Conservation (phyloP, 2,888 invertebrate genomes). For the Cylindroiulus punctatus region DNA sequence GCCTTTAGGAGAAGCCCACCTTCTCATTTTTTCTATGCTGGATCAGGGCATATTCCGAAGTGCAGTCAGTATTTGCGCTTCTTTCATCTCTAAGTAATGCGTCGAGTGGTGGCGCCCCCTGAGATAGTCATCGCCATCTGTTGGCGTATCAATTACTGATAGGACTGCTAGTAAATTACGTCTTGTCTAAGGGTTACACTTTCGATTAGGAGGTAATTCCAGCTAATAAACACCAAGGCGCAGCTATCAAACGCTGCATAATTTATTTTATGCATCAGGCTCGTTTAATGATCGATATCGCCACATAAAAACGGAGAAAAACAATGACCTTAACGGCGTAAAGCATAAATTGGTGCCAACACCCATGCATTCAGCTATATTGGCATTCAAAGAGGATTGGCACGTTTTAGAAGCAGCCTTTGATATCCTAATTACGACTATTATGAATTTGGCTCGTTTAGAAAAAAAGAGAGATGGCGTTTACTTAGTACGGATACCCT, state of each 20-base stretch:
- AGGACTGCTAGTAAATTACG: not conserved
- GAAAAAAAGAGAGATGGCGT: not conserved
- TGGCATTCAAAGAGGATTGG: slow-evolving; percentile 21
- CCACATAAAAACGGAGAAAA: not conserved
- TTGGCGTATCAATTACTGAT: slow-evolving; percentile 9
- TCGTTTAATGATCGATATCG: not conserved
- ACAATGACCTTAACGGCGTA: not conserved
- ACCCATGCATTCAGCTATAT: not conserved
- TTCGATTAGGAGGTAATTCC: not conserved
- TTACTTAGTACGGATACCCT: not conserved
- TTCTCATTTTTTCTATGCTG: too few relatives aligned
- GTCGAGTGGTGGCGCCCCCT: not conserved
- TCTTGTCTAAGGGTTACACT: not conserved
- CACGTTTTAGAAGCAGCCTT: slow-evolving; percentile 5
- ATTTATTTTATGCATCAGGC: not conserved
- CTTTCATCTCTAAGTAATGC: too few relatives aligned
- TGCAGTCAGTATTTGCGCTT: too few relatives aligned
- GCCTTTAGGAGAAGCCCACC: too few relatives aligned
- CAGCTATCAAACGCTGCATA: not conserved
- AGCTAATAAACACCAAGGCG: not conserved
- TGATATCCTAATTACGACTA: not conserved
- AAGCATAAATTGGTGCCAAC: slow-evolving; percentile 7
- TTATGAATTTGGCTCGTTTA: slow-evolving; percentile 11
- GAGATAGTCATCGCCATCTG: not conserved
- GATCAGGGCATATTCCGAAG: too few relatives aligned